phyloP scores from a whole-genome alignment of 2,113 vertebrate genomes.

The Copsychus sechellarum region DNA sequence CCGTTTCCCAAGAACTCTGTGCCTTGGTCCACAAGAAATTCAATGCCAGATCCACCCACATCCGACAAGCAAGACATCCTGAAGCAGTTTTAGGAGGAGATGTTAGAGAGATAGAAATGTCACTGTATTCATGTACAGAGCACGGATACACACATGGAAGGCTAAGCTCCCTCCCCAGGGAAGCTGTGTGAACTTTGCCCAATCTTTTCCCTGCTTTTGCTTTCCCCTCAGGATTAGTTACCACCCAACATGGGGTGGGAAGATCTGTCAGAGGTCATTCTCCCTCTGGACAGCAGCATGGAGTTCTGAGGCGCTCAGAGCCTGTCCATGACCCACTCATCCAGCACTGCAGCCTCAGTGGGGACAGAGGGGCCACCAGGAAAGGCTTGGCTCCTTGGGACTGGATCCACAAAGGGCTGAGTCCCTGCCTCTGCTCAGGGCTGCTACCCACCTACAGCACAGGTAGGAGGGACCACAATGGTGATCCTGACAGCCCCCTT shows the following conservation, averaged over 20 bases:
- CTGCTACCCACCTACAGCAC: not conserved
- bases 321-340: not conserved
- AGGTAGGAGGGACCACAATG: not conserved
- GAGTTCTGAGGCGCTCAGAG: not conserved
- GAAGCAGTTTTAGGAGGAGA: not conserved
- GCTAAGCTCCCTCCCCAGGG: not conserved
- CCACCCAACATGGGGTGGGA: not conserved
- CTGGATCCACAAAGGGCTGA: not conserved
- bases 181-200: not conserved
- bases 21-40: not conserved
- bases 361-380: not conserved
- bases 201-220: accelerated
- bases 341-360: accelerated
- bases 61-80: not conserved
- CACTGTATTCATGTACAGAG: not conserved
- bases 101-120: not conserved
- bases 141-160: not conserved
- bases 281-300: not conserved
- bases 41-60: not conserved
- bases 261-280: not conserved
- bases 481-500: not conserved
- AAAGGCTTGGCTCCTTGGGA: not conserved
- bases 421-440: not conserved
- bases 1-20: conserved; percentile 36
- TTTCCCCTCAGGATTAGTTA: not conserved